Evolutionary conservation across 1,140 invertebrate species (phyloP).

Genomic region (Ceratina australensis): DNA sequence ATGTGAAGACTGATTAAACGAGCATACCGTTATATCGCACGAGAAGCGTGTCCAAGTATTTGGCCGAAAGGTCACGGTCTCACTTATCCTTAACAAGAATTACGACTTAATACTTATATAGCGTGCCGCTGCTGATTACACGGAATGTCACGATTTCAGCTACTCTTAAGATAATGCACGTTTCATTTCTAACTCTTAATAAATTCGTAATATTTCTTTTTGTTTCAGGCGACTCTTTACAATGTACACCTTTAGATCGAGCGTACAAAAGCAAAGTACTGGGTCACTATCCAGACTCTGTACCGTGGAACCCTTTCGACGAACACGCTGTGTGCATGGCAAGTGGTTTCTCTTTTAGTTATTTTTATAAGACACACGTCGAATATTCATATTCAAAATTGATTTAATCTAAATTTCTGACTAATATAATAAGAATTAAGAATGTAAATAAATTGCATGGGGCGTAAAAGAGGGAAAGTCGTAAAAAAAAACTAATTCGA

Average conservation of each 20-base stretch:
- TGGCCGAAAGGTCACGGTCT: constrained; percentile 16
- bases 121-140: not conserved
- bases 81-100: constrained; percentile 24
- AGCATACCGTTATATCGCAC: not conserved
- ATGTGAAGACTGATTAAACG: not conserved
- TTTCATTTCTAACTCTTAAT: not conserved
- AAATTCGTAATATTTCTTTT: not conserved
- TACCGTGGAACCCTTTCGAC: constrained; percentile 95
- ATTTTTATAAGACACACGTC: not conserved
- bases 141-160: constrained; percentile 8
- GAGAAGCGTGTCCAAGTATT: constrained; percentile 4
- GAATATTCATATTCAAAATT: too few relatives aligned
- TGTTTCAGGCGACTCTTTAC: constrained; percentile 88
- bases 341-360: constrained; percentile 64
- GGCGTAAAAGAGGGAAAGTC: too few relatives aligned
- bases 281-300: constrained; percentile 96
- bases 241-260: constrained; percentile 94
- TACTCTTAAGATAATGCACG: not conserved
- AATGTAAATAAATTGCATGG: too few relatives aligned
- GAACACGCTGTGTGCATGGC: constrained; percentile 97
- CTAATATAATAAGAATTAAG: too few relatives aligned
- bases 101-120: not conserved
- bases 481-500: too few relatives aligned
- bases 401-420: too few relatives aligned
- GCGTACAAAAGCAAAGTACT: constrained; percentile 97